Evolutionary conservation across 2,888 invertebrate species (phyloP).

Genomic region (Lasius fuliginosus): DNA sequence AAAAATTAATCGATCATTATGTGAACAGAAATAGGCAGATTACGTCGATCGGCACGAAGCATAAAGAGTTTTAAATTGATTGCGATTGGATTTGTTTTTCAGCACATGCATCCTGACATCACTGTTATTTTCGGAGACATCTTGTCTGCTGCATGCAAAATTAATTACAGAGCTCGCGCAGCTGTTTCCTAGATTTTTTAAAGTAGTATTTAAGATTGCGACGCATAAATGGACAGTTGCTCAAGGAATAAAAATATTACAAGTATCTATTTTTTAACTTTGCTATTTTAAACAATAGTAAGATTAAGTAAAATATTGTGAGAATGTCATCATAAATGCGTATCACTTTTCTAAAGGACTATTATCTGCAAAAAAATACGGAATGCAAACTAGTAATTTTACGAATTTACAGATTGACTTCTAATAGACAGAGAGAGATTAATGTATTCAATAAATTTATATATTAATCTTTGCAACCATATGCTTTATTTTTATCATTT

Average conservation of each 20-base stretch:
- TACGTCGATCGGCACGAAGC: background rate
- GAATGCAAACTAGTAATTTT: background rate
- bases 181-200: background rate
- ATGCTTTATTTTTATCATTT: background rate
- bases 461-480: background rate
- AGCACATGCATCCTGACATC: constrained; percentile 3
- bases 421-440: background rate
- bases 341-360: background rate
- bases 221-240: background rate
- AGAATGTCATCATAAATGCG: background rate
- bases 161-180: background rate
- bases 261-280: background rate
- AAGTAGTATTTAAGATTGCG: background rate
- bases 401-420: background rate
- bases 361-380: background rate
- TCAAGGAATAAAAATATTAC: background rate
- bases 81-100: background rate
- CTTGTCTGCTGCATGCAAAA: background rate
- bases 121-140: constrained; percentile 37
- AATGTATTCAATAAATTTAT: background rate
- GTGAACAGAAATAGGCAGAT: background rate
- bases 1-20: constrained; percentile 21
- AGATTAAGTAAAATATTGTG: background rate
- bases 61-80: constrained; percentile 11
- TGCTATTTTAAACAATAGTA: background rate